These are phyloP conservation scores for Chroicocephalus ridibundus DNA, from an alignment of 2,113 vertebrate species.

Conservation along the genomic window DNA sequence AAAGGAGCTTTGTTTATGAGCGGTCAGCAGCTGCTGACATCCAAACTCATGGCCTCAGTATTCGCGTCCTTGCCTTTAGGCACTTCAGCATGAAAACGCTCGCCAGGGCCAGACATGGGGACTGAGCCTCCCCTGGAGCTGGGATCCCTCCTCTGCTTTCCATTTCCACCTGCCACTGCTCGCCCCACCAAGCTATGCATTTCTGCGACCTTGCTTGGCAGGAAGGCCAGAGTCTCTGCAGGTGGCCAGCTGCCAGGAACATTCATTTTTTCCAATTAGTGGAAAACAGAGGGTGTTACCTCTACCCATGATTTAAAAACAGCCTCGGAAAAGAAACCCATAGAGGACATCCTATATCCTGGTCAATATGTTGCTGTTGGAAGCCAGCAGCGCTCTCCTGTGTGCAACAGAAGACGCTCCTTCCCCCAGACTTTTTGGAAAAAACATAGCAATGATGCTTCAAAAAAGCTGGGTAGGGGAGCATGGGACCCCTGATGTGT, in stretches of 20 bases:
- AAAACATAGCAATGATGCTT: background rate
- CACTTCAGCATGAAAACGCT: background rate
- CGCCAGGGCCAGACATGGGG: background rate
- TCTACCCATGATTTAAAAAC: background rate
- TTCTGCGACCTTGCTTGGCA: background rate
- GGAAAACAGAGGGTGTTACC: background rate
- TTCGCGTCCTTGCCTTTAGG: background rate
- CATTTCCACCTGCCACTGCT: background rate
- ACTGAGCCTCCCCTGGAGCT: background rate
- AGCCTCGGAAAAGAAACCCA: background rate
- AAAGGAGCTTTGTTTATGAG: constrained; percentile 20
- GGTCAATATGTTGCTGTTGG: background rate
- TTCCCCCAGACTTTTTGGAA: background rate
- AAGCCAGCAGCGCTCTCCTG: background rate
- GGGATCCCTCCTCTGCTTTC: background rate
- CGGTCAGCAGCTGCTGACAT: background rate
- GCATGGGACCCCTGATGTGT: background rate
- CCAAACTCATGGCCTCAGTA: background rate
- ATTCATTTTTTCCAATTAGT: constrained; percentile 10
- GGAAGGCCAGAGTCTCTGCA: background rate
- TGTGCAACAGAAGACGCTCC: background rate
- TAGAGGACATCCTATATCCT: background rate
- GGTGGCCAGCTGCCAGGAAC: background rate
- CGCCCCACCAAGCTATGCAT: background rate
- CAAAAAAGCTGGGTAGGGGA: background rate